Conservation (phyloP, 2,797 vertebrate genomes). For the Myripristis jacobus region DNA sequence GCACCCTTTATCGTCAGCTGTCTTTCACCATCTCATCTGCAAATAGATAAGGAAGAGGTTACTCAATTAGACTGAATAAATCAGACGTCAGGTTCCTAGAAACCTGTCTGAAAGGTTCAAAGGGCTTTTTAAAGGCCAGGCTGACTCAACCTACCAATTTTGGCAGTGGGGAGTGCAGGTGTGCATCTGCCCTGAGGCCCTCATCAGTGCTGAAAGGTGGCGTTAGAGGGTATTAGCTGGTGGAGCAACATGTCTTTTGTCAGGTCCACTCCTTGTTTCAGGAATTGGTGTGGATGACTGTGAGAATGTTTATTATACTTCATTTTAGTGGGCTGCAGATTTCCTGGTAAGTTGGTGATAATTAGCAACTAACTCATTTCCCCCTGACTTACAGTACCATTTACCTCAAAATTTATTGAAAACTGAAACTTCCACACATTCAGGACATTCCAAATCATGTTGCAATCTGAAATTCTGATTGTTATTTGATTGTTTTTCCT, state of each 20-base stretch:
- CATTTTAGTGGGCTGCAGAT: no score
- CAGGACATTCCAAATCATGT: no score
- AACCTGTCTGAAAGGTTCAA: conserved; percentile 65
- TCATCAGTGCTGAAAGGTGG: conserved; percentile 76
- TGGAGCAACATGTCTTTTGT: conserved; percentile 68
- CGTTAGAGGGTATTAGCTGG: conserved; percentile 75
- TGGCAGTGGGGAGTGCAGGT: conserved; percentile 74
- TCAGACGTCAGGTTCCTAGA: conserved; percentile 42
- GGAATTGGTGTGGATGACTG: conserved; percentile 11
- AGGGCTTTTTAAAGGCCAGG: conserved; percentile 57
- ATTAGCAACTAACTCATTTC: no score
- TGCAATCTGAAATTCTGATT: no score
- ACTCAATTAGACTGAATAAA: conserved; percentile 53
- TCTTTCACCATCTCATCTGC: conserved; percentile 14
- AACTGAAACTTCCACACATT: no score
- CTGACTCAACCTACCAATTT: conserved; percentile 67
- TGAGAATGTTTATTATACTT: conserved; percentile 41
- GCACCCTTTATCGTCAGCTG: not conserved
- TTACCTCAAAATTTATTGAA: no score
- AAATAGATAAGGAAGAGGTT: not conserved
- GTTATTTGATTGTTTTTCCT: no score
- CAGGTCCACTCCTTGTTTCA: conserved; percentile 57
- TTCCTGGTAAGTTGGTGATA: no score
- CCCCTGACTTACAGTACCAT: no score
- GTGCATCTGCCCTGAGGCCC: conserved; percentile 70